Conservation (phyloP, 2,113 vertebrate species). For the Neogobius melanostomus region DNA sequence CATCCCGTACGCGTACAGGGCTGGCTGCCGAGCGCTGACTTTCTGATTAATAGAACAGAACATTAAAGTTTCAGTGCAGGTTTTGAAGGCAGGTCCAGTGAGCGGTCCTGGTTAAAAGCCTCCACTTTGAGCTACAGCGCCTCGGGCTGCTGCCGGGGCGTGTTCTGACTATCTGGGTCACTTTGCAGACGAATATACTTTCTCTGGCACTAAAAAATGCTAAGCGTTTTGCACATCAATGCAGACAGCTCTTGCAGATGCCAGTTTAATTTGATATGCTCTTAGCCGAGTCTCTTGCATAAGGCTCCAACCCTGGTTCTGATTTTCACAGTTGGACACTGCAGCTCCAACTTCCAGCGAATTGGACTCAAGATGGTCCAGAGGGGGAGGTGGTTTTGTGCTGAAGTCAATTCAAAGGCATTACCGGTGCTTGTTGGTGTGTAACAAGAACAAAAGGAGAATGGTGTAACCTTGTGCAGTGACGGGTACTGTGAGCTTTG, state of each 20-base stretch:
- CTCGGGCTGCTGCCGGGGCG: slow-evolving; percentile 53
- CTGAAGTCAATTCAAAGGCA: slow-evolving; percentile 35
- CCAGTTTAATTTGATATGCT: slow-evolving; percentile 65
- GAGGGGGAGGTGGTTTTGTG: slow-evolving; percentile 30
- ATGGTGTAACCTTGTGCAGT: background rate
- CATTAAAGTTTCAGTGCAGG: slow-evolving; percentile 52
- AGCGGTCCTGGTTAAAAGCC: slow-evolving; percentile 51
- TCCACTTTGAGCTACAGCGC: slow-evolving; percentile 58
- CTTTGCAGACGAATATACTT: slow-evolving; percentile 65
- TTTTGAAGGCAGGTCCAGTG: slow-evolving; percentile 36
- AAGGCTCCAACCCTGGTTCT: slow-evolving; percentile 46
- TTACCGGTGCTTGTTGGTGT: background rate
- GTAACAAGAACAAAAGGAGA: background rate
- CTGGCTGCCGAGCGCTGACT: background rate
- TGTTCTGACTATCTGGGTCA: slow-evolving; percentile 72
- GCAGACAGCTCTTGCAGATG: slow-evolving; percentile 42
- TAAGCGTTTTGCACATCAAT: slow-evolving; percentile 60
- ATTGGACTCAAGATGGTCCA: slow-evolving; percentile 1
- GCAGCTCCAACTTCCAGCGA: slow-evolving; percentile 20
- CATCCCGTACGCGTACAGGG: background rate
- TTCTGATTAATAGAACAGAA: slow-evolving; percentile 36
- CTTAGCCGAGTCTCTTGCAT: slow-evolving; percentile 48
- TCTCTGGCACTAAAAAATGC: slow-evolving; percentile 27
- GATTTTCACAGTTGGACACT: slow-evolving; percentile 29
- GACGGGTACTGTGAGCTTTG: too few species aligned